These are phyloP conservation scores for Oscheius sp. DNA, from an alignment of 2,888 invertebrate species.

Conservation along the genomic window DNA sequence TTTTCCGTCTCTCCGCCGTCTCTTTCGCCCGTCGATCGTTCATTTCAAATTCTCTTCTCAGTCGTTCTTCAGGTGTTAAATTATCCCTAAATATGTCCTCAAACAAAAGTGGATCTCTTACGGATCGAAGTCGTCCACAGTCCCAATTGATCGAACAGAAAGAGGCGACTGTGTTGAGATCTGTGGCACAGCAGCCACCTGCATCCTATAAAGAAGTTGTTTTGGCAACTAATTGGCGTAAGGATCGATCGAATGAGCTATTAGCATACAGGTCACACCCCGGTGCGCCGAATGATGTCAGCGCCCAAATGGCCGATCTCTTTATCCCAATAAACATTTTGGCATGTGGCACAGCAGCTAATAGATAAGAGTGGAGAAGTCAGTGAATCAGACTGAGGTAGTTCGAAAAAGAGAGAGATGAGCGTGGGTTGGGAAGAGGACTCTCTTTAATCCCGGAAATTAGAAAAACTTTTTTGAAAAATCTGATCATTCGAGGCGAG, in stretches of 20 bases:
- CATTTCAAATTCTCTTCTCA: background rate
- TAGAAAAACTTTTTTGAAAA: no score
- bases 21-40: background rate
- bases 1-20: background rate
- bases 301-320: background rate
- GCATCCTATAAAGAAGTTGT: slow-evolving; percentile 5
- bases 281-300: slow-evolving; percentile 1
- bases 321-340: no score
- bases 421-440: no score
- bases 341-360: no score
- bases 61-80: background rate
- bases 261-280: slow-evolving; percentile 18
- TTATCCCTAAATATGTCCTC: slow-evolving; percentile 1
- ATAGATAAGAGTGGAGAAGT: no score
- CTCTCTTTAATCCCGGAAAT: no score
- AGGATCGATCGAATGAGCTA: slow-evolving; percentile 7
- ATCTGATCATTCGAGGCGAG: no score
- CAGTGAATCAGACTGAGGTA: no score
- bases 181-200: slow-evolving; percentile 22
- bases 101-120: no score
- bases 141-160: no score
- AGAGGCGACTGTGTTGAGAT: background rate
- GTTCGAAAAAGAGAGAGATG: no score
- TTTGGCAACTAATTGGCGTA: background rate
- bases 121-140: no score